Evolutionary conservation across 2,888 invertebrate genomes (phyloP).

Genomic region (Polyploca ridens): DNA sequence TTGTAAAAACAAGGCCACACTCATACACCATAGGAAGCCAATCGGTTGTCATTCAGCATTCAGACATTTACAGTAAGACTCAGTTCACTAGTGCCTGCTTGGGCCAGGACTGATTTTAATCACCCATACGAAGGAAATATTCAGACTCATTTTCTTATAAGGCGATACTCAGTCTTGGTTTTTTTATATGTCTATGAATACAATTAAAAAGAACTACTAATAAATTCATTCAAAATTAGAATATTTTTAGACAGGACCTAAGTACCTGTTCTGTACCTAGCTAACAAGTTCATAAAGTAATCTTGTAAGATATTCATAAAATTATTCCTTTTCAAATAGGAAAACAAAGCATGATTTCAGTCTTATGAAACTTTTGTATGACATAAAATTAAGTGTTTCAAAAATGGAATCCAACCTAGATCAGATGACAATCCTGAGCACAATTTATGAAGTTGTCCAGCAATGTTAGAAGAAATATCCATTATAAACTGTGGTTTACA

Average conservation of each 20-base stretch:
- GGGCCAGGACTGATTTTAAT: no score
- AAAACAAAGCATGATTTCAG: constrained; percentile 21
- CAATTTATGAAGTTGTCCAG: constrained; percentile 70
- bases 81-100: no score
- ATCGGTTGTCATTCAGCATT: no score
- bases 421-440: constrained; percentile 71
- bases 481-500: constrained; percentile 35
- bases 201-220: not conserved
- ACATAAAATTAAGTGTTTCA: constrained; percentile 30
- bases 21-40: no score
- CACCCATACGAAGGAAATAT: no score
- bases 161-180: not conserved
- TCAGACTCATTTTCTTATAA: no score
- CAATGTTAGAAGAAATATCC: constrained; percentile 59
- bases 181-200: not conserved
- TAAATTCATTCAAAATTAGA: not conserved
- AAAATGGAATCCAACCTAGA: constrained; percentile 69
- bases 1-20: no score
- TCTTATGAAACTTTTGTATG: constrained; percentile 26
- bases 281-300: constrained; percentile 48
- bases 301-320: constrained; percentile 62
- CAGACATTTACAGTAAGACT: no score
- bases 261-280: not conserved
- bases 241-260: constrained; percentile 15
- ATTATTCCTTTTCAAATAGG: constrained; percentile 19